phyloP scores from a whole-genome alignment of 2,888 invertebrate genomes.

The Saturnia pavonia region DNA sequence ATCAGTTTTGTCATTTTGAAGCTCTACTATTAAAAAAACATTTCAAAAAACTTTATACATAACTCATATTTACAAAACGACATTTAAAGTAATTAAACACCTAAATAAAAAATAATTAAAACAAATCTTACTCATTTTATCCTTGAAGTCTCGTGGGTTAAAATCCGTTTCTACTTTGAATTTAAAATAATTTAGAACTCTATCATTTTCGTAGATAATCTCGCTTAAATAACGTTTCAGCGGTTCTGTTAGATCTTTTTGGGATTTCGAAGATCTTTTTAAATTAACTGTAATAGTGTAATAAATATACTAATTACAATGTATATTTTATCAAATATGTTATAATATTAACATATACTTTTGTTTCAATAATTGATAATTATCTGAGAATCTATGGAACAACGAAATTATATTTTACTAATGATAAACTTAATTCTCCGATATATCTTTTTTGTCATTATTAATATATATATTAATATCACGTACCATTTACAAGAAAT shows the following conservation, averaged over 20 bases:
- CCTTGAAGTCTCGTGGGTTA: neutral
- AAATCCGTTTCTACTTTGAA: constrained; percentile 18
- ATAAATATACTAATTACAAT: neutral
- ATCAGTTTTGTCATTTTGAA: too few species aligned
- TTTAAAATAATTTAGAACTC: constrained; percentile 3
- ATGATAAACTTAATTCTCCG: neutral
- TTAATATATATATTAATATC: neutral
- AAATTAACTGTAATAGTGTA: constrained; percentile 3
- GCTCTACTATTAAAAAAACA: too few species aligned
- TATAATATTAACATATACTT: neutral
- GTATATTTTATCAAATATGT: neutral
- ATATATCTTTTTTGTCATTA: too few species aligned
- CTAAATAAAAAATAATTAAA: neutral
- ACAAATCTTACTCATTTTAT: constrained; percentile 11
- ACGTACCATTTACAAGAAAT: constrained; percentile 15
- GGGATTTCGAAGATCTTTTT: neutral
- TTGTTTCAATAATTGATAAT: neutral
- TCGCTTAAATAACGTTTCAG: constrained; percentile 6
- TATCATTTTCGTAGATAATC: constrained; percentile 3
- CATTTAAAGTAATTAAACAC: neutral
- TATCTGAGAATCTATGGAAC: neutral
- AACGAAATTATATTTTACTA: neutral
- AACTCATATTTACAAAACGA: neutral
- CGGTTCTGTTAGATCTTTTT: neutral
- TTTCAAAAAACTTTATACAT: neutral